Conservation (phyloP, 2,888 invertebrate species). For the Ochropleura leucogaster region DNA sequence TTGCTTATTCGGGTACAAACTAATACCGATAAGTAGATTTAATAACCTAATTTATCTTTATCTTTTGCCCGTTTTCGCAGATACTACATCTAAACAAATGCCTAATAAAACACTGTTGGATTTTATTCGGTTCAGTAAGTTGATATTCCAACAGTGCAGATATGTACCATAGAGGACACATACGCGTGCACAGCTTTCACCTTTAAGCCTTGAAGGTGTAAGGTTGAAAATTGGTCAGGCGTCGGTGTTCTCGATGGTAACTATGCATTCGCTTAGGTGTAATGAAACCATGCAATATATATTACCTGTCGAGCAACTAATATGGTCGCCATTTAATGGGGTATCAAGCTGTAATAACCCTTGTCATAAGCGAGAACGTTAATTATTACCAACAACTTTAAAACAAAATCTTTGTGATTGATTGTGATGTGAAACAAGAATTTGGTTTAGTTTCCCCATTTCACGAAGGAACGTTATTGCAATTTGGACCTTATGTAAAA, state of each 20-base stretch:
- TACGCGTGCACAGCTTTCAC: no score
- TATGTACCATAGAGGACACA: background rate
- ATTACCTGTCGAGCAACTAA: slow-evolving; percentile 4
- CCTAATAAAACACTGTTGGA: no score
- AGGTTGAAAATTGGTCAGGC: no score
- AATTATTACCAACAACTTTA: slow-evolving; percentile 2
- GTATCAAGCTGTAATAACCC: slow-evolving; percentile 1
- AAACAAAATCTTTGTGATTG: slow-evolving; percentile 1
- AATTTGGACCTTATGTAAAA: background rate
- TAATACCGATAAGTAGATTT: slow-evolving; percentile 18
- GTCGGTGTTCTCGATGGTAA: no score
- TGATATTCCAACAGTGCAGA: background rate
- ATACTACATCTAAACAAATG: background rate
- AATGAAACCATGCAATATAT: background rate
- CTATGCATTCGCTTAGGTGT: background rate
- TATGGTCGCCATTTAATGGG: slow-evolving; percentile 19
- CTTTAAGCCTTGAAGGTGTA: no score
- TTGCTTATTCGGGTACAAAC: slow-evolving; percentile 33
- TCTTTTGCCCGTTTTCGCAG: background rate
- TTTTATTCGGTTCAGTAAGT: background rate
- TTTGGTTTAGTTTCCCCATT: background rate
- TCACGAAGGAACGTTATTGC: background rate
- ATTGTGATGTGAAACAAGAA: slow-evolving; percentile 2
- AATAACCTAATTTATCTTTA: slow-evolving; percentile 10
- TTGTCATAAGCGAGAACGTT: background rate